Conservation (phyloP, 35 echinoderm and acorn worm species). For the Lytechinus pictus region DNA sequence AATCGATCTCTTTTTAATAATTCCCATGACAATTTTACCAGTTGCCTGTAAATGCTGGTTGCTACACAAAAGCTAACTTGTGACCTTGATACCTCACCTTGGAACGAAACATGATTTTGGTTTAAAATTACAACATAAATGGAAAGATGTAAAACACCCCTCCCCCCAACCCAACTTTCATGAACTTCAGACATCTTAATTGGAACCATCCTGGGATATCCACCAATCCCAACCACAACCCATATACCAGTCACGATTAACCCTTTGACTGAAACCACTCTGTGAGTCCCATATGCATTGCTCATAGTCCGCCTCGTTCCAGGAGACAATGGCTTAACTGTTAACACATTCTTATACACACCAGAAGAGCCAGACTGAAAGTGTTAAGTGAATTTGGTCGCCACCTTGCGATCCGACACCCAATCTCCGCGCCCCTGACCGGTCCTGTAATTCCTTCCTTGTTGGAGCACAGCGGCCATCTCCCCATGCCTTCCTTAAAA, state of each 20-base stretch:
- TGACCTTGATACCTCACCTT: neutral
- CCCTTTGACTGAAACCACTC: neutral
- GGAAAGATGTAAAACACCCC: too few relatives aligned
- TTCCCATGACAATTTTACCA: too few relatives aligned
- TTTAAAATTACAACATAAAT: neutral
- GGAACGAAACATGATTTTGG: neutral
- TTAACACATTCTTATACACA: neutral
- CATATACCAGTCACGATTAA: neutral
- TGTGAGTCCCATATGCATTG: too few relatives aligned
- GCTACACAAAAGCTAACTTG: too few relatives aligned
- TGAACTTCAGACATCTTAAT: neutral
- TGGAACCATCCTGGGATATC: neutral
- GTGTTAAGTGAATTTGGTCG: constrained; percentile 18
- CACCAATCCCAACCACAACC: neutral
- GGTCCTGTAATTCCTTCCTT: neutral
- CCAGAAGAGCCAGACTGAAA: neutral
- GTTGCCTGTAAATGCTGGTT: too few relatives aligned
- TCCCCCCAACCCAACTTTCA: neutral
- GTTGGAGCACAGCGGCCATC: neutral
- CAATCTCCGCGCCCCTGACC: neutral
- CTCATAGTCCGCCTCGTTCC: too few relatives aligned
- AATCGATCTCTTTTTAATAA: too few relatives aligned
- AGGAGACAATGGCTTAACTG: too few relatives aligned
- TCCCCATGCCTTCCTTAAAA: neutral
- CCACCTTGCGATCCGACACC: constrained; percentile 20